Evolutionary conservation across 2,797 vertebrate species (phyloP), one percentile per base, ranked within the genome.

Genomic region (Limnodromus scolopaceus): DNA sequence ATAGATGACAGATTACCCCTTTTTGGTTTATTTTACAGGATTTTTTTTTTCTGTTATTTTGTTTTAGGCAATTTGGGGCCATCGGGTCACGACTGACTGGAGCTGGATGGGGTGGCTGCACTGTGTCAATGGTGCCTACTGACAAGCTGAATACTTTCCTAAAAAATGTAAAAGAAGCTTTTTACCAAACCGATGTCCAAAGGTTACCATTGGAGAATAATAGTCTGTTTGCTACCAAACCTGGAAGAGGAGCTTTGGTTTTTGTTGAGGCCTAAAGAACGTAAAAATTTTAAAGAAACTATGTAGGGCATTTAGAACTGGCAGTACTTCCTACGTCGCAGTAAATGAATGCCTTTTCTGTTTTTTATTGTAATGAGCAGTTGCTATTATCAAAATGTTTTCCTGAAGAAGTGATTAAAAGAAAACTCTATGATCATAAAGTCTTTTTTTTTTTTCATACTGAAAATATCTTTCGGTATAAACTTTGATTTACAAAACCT

Each of bases 51-150:
- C 85, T 86, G 20, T 93, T 84, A 38, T 95, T 90, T 92, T 95
- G 81, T 96, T 97, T 87, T 96, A 99, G 99, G 98, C 98, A 98
- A 89, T 99, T 98, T 24, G 99, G 99, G 64, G 99, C 99, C 61
- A 96, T 98, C 30, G 99, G 99, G 30, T 99, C 99, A 81, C 98
- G 99, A 78, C 98, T 99, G 93, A 99, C 99, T 18, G 99, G 99
- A 88, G 99, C 99, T 82, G 99, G 99, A 84, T 99, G 99, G 99
- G 99, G 99, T 45, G 99, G 99, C 95, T 99, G 99, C 96, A 98
- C 98, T 3, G 99, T 99, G 77, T 99, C 99, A 79, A 98, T 99
- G 98, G 99, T 99, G 83, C 99, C 99, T 63, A 95, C 86, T 60
- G 98, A 99, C 72, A 98, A 97, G 96, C 98, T 99, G 89, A 96